A percentile compares a stretch with the other conserved stretches of the same genome.
Evolutionary conservation across 1,140 invertebrate genomes (phyloP).

Genomic region (Drosophila nannoptera): DNA sequence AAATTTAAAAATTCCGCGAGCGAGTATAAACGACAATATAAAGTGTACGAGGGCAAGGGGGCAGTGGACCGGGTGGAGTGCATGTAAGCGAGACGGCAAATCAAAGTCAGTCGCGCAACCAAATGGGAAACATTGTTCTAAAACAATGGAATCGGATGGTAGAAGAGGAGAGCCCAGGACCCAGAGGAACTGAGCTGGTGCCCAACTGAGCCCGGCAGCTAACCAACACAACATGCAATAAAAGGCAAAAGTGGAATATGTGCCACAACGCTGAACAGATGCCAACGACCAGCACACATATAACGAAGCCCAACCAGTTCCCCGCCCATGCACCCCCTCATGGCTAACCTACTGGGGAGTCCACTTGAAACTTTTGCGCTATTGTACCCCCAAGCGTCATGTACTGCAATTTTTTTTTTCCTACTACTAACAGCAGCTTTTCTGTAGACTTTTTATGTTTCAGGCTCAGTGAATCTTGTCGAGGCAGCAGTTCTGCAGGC

Average conservation of each 20-base stretch:
- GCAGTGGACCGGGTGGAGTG: background rate
- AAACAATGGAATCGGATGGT: conserved; percentile 62
- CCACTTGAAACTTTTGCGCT: conserved; percentile 74
- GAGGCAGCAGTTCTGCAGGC: conserved; percentile 34
- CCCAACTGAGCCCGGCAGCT: conserved; percentile 21
- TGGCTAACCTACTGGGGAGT: conserved; percentile 46
- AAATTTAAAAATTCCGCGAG: conserved; percentile 39
- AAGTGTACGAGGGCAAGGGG: too few relatives aligned
- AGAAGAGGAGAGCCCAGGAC: conserved; percentile 3
- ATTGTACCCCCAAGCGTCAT: conserved; percentile 60
- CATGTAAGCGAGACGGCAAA: conserved; percentile 56
- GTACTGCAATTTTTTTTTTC: conserved; percentile 43
- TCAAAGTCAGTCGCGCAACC: conserved; percentile 65
- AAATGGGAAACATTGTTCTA: conserved; percentile 70
- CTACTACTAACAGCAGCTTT: conserved; percentile 44
- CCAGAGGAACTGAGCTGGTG: conserved; percentile 6
- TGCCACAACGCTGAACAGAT: conserved; percentile 72
- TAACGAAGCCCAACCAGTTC: conserved; percentile 4
- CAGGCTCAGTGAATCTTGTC: conserved; percentile 61
- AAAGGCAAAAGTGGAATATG: conserved; percentile 77
- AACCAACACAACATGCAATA: conserved; percentile 63
- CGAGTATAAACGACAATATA: conserved; percentile 28
- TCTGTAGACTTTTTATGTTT: conserved; percentile 55
- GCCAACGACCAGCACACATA: conserved; percentile 53
- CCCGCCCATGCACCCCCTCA: background rate